phyloP scores from a whole-genome alignment of 2,888 invertebrate genomes.

The Amphipyra tragopoginis region DNA sequence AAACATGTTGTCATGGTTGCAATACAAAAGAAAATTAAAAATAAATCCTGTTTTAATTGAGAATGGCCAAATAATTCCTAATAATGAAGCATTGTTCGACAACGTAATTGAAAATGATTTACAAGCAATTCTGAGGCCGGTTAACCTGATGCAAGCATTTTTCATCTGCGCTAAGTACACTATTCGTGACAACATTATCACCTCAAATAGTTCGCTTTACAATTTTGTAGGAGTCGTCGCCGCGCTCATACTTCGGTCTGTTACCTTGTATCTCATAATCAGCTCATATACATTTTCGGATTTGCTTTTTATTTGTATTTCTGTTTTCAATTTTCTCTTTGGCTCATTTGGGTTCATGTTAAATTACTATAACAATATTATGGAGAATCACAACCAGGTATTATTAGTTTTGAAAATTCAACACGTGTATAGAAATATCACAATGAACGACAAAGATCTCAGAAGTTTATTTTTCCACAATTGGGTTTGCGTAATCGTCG shows the following conservation, averaged over 20 bases:
- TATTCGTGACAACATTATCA: background rate
- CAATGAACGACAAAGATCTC: background rate
- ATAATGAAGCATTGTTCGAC: background rate
- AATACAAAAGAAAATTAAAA: too few relatives aligned
- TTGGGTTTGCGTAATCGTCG: constrained; percentile 12
- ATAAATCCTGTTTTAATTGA: too few relatives aligned
- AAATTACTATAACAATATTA: constrained; percentile 12
- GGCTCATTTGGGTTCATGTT: background rate
- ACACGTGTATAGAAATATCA: background rate
- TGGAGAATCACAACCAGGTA: constrained; percentile 10
- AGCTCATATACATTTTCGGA: too few relatives aligned
- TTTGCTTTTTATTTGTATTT: too few relatives aligned
- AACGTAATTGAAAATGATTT: background rate
- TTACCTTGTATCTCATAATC: too few relatives aligned
- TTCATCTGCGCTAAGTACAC: background rate
- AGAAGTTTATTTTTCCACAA: constrained; percentile 9
- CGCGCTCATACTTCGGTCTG: too few relatives aligned
- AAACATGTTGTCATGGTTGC: too few relatives aligned
- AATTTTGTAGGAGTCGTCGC: too few relatives aligned
- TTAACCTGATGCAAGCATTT: background rate
- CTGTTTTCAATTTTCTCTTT: too few relatives aligned
- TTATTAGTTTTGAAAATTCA: constrained; percentile 20
- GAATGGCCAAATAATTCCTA: too few relatives aligned
- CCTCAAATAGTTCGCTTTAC: background rate
- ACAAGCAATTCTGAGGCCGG: background rate